Evolutionary conservation across 2,888 invertebrate species (phyloP).

Genomic region (Athalia rosae): DNA sequence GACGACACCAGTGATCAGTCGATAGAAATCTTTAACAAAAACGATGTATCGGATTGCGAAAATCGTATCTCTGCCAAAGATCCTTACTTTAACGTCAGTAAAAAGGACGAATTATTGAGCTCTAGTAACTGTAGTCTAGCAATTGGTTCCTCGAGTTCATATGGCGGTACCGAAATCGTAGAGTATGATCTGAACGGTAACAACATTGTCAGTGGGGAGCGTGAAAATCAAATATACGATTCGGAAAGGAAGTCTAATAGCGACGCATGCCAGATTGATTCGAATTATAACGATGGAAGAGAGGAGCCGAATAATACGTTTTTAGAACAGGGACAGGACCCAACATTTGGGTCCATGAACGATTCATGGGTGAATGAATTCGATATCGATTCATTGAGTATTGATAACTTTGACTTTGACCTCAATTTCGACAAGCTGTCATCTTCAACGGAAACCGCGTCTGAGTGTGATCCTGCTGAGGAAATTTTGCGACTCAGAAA

Average conservation of each 20-base stretch:
- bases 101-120: constrained; percentile 27
- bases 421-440: background rate
- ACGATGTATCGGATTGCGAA: constrained; percentile 30
- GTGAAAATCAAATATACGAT: background rate
- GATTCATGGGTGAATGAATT: background rate
- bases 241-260: background rate
- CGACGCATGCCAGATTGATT: background rate
- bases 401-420: constrained; percentile 5
- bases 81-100: background rate
- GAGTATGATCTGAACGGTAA: constrained; percentile 34
- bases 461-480: background rate
- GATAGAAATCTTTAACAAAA: constrained; percentile 21
- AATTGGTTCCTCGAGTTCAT: background rate
- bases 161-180: background rate
- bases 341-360: background rate
- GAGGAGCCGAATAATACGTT: background rate
- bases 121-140: background rate
- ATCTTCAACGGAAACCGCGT: constrained; percentile 11
- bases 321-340: background rate
- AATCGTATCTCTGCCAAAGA: constrained; percentile 24
- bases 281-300: background rate
- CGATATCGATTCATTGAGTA: constrained; percentile 2
- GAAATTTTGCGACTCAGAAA: background rate
- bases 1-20: constrained; percentile 6
- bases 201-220: background rate